phyloP scores from a whole-genome alignment of 2,797 vertebrate genomes.

The Mormyrus hasselquistii region DNA sequence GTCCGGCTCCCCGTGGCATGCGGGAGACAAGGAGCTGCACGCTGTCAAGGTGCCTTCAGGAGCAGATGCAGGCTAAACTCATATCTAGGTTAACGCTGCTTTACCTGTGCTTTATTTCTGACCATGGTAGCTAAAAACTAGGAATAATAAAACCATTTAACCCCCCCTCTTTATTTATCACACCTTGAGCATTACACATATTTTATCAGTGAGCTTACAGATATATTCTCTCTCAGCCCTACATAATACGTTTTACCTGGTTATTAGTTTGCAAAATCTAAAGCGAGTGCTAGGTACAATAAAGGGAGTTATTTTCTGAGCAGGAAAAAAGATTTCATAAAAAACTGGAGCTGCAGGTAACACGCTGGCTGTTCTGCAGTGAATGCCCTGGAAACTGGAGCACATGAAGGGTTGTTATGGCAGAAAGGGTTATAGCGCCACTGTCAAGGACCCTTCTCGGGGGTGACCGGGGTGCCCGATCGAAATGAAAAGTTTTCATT shows the following conservation, averaged over 20 bases:
- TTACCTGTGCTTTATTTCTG: not conserved
- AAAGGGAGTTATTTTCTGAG: not conserved
- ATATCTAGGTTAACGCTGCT: not conserved
- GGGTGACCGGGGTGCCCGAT: not conserved
- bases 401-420: conserved; percentile 1
- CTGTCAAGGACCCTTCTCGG: not conserved
- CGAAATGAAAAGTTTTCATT: not conserved
- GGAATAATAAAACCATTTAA: conserved; percentile 8
- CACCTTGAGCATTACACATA: not conserved
- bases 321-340: conserved; percentile 7
- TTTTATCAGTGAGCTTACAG: not conserved
- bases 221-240: not conserved
- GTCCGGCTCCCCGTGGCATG: conserved; percentile 24
- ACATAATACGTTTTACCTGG: not conserved
- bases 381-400: not conserved
- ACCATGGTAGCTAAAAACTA: not conserved
- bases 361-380: not conserved
- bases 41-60: not conserved
- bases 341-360: not conserved
- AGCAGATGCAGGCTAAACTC: not conserved
- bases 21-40: conserved; percentile 28
- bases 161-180: not conserved
- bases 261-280: conserved; percentile 1
- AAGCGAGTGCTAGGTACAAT: not conserved
- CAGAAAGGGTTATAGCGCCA: not conserved